phyloP scores from a whole-genome alignment of 2,113 vertebrate species.

The Lanius ludovicianus region DNA sequence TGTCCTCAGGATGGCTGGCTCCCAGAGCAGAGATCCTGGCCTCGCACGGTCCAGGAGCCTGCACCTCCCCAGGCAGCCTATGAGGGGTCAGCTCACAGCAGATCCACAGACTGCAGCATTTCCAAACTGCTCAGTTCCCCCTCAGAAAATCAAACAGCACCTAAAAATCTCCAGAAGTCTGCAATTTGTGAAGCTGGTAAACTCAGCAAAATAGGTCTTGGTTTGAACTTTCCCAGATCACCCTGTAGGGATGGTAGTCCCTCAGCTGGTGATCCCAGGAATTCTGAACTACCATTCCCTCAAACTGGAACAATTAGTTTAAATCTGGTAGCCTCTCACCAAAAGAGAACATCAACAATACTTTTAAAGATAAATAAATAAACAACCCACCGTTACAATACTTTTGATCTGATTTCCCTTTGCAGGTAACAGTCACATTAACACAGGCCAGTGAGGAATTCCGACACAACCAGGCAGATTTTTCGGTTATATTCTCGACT shows the following conservation, averaged over 20 bases:
- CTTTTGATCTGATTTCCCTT: rapidly evolving
- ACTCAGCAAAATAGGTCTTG: neutral
- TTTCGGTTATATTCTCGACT: rapidly evolving
- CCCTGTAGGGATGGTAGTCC: rapidly evolving
- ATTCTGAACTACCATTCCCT: neutral
- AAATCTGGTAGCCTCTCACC: neutral
- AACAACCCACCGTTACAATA: neutral
- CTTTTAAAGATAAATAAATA: neutral
- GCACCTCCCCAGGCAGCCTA: neutral
- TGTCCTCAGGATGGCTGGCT: neutral
- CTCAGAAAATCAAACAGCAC: neutral
- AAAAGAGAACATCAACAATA: neutral
- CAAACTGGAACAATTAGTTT: neutral
- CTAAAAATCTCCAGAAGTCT: neutral
- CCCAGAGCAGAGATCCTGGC: neutral
- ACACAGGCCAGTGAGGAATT: rapidly evolving
- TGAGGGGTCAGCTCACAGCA: neutral
- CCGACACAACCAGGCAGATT: rapidly evolving
- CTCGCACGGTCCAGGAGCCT: rapidly evolving
- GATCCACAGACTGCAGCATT: neutral
- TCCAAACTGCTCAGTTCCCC: neutral
- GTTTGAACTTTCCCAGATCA: neutral
- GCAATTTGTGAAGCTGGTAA: neutral
- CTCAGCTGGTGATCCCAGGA: neutral
- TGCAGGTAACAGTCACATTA: rapidly evolving